A percentile compares a stretch with the other conserved stretches of the same genome.
These are phyloP conservation scores for Orthosia gothica DNA, from an alignment of 2,888 invertebrate genomes.

Conservation along the genomic window DNA sequence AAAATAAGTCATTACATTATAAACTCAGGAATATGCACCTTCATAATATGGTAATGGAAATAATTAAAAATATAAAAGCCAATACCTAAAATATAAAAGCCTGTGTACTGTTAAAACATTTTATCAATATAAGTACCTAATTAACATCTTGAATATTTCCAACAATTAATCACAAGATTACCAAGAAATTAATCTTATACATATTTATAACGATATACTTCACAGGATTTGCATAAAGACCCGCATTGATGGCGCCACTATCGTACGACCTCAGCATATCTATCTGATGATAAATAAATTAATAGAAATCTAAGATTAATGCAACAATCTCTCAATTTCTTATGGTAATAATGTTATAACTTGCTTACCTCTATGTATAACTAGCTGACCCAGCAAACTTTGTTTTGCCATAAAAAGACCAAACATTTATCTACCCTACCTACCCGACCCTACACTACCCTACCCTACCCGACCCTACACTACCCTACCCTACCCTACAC, in stretches of 20 bases:
- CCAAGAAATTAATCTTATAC: slow-evolving; percentile 41
- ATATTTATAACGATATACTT: slow-evolving; percentile 54
- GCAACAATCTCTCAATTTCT: slow-evolving; percentile 30
- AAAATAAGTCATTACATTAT: too few species aligned
- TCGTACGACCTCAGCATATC: neutral
- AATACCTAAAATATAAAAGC: neutral
- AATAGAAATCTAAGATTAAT: slow-evolving; percentile 42
- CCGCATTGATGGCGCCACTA: slow-evolving; percentile 25
- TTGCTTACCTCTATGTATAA: slow-evolving; percentile 9
- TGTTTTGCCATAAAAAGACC: too few species aligned
- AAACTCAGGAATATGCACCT: neutral
- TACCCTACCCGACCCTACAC: too few species aligned
- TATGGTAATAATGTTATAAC: slow-evolving; percentile 39
- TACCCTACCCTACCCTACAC: too few species aligned
- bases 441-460: too few species aligned
- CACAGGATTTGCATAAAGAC: slow-evolving; percentile 41
- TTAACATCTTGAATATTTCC: slow-evolving; percentile 14
- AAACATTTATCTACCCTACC: too few species aligned
- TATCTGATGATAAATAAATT: slow-evolving; percentile 37
- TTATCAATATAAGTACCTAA: slow-evolving; percentile 1
- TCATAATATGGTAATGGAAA: neutral
- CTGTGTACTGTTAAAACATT: slow-evolving; percentile 1
- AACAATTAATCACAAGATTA: slow-evolving; percentile 40
- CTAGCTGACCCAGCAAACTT: too few species aligned
- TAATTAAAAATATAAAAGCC: neutral